Conservation (phyloP, 2,113 vertebrate species). For the Amazona vittata region DNA sequence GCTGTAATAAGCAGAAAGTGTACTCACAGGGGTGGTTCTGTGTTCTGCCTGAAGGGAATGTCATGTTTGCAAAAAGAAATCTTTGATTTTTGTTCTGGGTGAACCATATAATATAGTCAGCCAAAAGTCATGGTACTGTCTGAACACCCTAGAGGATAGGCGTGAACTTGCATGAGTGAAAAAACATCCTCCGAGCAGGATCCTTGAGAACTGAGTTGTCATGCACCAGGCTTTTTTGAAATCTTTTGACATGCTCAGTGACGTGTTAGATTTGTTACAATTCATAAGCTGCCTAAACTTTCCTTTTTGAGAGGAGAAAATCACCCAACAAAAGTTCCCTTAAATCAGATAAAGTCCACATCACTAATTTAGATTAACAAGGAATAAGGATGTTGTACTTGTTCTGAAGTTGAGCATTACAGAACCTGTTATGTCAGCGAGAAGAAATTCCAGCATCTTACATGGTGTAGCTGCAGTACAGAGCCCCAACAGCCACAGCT, state of each 20-base stretch:
- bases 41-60: fast-evolving
- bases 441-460: neutral
- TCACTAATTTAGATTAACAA: neutral
- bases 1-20: neutral
- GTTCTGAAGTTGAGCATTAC: neutral
- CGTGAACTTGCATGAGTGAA: neutral
- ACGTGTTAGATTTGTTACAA: neutral
- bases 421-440: neutral
- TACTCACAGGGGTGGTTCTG: neutral
- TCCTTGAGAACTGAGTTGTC: neutral
- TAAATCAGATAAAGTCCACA: neutral
- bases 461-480: neutral
- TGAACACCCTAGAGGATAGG: neutral
- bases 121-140: neutral
- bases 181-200: neutral
- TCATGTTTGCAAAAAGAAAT: neutral
- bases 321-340: neutral
- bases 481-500: neutral
- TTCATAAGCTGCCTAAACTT: neutral
- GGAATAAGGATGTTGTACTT: neutral
- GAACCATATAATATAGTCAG: fast-evolving
- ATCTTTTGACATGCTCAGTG: neutral
- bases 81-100: neutral
- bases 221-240: neutral
- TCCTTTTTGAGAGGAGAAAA: neutral